These are phyloP conservation scores for Hypolimnas misippus DNA, from an alignment of 2,888 invertebrate genomes.

Conservation along the genomic window DNA sequence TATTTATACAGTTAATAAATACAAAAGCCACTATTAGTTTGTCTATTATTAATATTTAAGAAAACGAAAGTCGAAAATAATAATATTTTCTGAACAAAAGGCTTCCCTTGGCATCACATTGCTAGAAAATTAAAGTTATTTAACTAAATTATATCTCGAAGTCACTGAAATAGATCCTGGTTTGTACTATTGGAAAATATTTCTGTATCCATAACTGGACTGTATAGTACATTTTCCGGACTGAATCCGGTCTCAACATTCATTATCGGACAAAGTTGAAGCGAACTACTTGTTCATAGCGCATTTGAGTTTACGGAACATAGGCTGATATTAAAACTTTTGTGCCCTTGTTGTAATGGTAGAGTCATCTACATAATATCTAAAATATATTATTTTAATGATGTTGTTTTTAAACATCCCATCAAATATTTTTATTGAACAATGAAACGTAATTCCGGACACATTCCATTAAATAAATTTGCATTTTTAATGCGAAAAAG, in stretches of 20 bases:
- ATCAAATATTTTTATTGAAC: no score
- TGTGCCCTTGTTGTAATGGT: conserved; percentile 25
- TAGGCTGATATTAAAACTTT: conserved; percentile 40
- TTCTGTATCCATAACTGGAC: conserved; percentile 27
- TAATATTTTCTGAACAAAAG: neutral
- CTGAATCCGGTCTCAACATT: conserved; percentile 25
- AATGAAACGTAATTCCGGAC: no score
- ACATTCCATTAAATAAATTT: no score
- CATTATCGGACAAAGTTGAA: conserved; percentile 42
- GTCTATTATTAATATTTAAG: no score
- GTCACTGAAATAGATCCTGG: neutral
- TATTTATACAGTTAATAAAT: no score
- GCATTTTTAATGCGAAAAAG: no score
- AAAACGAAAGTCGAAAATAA: no score
- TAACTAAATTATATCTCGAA: conserved; percentile 1
- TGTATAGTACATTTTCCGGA: conserved; percentile 22
- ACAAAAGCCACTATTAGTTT: no score
- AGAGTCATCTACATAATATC: conserved; percentile 13
- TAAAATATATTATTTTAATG: no score
- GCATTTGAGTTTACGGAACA: conserved; percentile 27
- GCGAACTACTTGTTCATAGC: conserved; percentile 32
- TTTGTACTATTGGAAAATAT: conserved; percentile 17
- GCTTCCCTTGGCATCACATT: no score
- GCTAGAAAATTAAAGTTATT: conserved; percentile 8
- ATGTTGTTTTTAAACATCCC: no score